A percentile compares a stretch with the other conserved stretches of the same genome.
Evolutionary conservation across 2,888 invertebrate genomes (phyloP).

Genomic region (Pristionchus entomophagus): DNA sequence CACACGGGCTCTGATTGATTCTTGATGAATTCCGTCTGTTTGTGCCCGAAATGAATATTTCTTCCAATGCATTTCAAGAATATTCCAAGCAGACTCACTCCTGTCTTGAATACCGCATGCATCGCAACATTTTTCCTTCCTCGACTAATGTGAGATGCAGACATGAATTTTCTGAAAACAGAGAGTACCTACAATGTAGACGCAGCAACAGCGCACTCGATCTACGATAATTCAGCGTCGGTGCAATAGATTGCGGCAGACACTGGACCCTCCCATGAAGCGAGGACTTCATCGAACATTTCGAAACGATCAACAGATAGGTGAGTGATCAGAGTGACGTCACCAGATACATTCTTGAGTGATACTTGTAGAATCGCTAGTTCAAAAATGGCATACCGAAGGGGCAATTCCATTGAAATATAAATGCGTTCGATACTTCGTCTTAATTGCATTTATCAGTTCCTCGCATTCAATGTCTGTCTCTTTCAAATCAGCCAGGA

Average conservation of each 20-base stretch:
- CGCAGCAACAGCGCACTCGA: not conserved
- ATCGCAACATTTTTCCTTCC: conserved; percentile 50
- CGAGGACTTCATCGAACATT: conserved; percentile 87
- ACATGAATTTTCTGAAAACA: conserved; percentile 14
- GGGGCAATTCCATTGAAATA: not conserved
- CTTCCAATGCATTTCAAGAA: too few relatives aligned
- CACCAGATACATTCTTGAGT: conserved; percentile 77
- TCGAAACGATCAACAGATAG: conserved; percentile 89
- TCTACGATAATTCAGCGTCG: conserved; percentile 83
- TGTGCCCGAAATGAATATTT: too few relatives aligned
- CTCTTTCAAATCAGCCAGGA: not conserved
- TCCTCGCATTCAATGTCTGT: not conserved
- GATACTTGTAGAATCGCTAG: not conserved
- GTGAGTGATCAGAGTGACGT: conserved; percentile 82
- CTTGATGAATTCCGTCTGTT: too few relatives aligned
- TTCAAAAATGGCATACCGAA: not conserved
- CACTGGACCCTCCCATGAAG: conserved; percentile 90
- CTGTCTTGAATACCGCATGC: conserved; percentile 73
- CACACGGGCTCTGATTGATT: too few relatives aligned
- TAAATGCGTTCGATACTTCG: not conserved
- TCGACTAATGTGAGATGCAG: not conserved
- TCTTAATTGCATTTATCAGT: not conserved
- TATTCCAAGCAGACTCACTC: not conserved
- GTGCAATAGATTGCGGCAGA: conserved; percentile 90
- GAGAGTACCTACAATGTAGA: too few relatives aligned